Conservation (phyloP, 1,140 invertebrate genomes). For the Halotydeus destructor region DNA sequence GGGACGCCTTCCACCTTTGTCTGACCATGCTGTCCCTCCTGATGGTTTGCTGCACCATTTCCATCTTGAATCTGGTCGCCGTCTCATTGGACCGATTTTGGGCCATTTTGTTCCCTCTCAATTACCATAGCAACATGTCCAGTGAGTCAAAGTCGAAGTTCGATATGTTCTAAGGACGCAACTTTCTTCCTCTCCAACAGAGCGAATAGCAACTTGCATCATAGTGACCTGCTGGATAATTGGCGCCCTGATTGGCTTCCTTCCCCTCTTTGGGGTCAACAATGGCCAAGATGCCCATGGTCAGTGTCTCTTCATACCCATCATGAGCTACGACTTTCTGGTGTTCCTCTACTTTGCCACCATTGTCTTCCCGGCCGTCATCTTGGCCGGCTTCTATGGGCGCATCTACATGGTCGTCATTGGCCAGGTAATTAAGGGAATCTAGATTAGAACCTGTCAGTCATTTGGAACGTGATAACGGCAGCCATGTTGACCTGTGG, state of each 20-base stretch:
- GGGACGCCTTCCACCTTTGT: conserved; percentile 46
- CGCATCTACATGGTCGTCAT: conserved; percentile 68
- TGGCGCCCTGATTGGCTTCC: conserved; percentile 50
- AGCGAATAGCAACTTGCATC: conserved; percentile 47
- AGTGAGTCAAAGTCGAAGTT: conserved; percentile 31
- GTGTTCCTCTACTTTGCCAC: conserved; percentile 71
- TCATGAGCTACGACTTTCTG: conserved; percentile 69
- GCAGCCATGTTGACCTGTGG: too few species aligned
- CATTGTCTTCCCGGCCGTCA: conserved; percentile 57
- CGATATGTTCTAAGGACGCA: conserved; percentile 31
- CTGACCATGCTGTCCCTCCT: conserved; percentile 65
- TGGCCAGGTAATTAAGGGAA: conserved; percentile 46
- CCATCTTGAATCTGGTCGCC: conserved; percentile 70
- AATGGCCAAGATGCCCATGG: conserved; percentile 29
- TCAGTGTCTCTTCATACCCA: conserved; percentile 53
- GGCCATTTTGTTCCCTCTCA: conserved; percentile 73
- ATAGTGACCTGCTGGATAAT: conserved; percentile 64
- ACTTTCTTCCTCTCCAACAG: background rate
- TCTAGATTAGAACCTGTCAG: background rate
- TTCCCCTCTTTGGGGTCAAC: conserved; percentile 71
- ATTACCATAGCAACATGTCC: conserved; percentile 61
- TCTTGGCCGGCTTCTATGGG: conserved; percentile 61
- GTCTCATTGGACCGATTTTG: conserved; percentile 76
- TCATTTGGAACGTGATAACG: too few species aligned
- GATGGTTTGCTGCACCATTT: conserved; percentile 68